Evolutionary conservation across 2,888 invertebrate species (phyloP).

Genomic region (Ethmia dodecea): DNA sequence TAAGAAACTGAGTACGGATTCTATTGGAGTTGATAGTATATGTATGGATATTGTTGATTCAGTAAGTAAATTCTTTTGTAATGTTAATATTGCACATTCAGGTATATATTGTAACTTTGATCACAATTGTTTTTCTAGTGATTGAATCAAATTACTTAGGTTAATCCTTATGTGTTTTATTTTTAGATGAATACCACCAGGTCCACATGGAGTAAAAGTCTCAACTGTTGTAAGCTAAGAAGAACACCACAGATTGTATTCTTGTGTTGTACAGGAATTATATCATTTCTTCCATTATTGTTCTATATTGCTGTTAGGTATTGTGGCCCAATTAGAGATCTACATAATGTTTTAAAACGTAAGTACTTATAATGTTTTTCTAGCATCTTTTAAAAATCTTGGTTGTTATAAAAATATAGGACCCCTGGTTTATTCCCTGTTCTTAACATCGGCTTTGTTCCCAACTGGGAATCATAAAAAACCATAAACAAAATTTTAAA

Average conservation of each 20-base stretch:
- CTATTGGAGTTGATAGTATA: constrained; percentile 76
- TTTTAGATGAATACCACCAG: constrained; percentile 82
- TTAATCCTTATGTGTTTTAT: constrained; percentile 5
- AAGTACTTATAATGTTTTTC: constrained; percentile 29
- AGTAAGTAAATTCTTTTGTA: constrained; percentile 50
- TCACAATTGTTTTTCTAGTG: neutral
- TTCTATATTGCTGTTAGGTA: constrained; percentile 77
- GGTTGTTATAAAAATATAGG: too few species aligned
- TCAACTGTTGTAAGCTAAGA: constrained; percentile 76
- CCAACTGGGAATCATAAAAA: neutral
- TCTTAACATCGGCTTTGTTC: too few species aligned
- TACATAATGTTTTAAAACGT: constrained; percentile 68
- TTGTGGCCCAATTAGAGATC: constrained; percentile 62
- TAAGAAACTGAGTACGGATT: constrained; percentile 70
- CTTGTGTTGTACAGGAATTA: constrained; percentile 67
- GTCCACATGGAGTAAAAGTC: constrained; percentile 77
- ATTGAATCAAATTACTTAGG: neutral
- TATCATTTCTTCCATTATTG: constrained; percentile 71
- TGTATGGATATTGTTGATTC: constrained; percentile 84
- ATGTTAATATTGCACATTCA: neutral
- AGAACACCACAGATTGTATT: constrained; percentile 76
- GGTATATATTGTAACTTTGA: neutral
- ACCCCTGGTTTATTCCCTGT: too few species aligned
- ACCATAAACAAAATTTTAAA: neutral
- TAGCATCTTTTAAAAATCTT: neutral